Conservation (phyloP, 2,113 vertebrate genomes). For the Sclerurus mexicanus region DNA sequence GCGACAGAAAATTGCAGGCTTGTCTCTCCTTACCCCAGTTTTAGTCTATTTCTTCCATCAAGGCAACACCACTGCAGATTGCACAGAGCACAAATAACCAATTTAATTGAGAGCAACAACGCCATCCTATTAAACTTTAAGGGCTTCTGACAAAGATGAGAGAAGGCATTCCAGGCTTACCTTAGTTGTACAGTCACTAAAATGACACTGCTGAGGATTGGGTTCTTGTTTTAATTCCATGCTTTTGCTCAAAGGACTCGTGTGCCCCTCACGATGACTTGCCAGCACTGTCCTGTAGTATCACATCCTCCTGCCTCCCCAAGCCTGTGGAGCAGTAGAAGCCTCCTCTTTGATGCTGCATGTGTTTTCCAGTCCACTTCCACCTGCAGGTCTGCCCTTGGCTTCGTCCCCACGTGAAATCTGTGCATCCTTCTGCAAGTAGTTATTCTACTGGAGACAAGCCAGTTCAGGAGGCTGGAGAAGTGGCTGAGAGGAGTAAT, state of each 20-base stretch:
- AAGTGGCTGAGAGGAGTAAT: background rate
- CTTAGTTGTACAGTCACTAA: background rate
- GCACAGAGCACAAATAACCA: background rate
- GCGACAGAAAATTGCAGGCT: background rate
- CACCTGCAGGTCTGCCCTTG: background rate
- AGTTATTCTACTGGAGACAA: background rate
- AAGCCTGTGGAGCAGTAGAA: background rate
- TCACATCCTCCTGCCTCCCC: background rate
- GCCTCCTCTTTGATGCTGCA: background rate
- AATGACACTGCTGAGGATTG: background rate
- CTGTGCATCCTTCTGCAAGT: background rate
- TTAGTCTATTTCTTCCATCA: background rate
- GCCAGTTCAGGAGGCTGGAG: background rate
- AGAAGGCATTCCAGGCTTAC: background rate
- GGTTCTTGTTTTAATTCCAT: background rate
- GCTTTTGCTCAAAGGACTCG: background rate
- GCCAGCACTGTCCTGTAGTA: background rate
- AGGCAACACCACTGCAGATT: background rate
- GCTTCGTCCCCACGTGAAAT: background rate
- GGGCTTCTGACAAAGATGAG: background rate
- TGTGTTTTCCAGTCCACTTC: background rate
- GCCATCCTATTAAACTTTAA: background rate
- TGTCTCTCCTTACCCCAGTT: background rate
- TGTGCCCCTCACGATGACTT: rapidly evolving
- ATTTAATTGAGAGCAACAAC: background rate